Base-by-base conservation (phyloP, 2,113 vertebrate species). In the Gavialis gangeticus region DNA sequence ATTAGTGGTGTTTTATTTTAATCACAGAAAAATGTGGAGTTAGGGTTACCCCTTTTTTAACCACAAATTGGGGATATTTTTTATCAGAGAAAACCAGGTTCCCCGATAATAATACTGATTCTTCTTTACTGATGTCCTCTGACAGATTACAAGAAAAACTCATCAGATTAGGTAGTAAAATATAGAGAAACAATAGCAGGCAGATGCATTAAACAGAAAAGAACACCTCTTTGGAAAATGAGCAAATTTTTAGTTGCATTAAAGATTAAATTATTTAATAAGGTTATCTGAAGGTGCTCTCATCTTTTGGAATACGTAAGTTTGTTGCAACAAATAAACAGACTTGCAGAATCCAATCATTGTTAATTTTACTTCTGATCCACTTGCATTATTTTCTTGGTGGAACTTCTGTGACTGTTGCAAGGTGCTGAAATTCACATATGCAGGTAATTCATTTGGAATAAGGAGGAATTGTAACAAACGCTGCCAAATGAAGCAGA, bases 361-460 rank as follows among this genome's bases (percentile, higher is more conserved):
- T 3, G 86, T 56, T 55, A 88, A 92, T 75, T 2, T 1, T 0
- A 82, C n/a, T 69, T 76, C 1, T 58, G 18, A 86, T 28, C 0
- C 60, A 22, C 88, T 64, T 75, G 88, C 3, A 18, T 22, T 60
- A 75, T 25, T 64, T 71, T 25, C 19, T 4, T 82, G 24, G 5
- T 10, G 58, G 21, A 71, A 27, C 37, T 69, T 30, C 3, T 3
- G 0, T 0, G 0, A 46, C 24, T 85, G 12, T 75, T 28, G 46
- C 91, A 93, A 81, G 11, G 59, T 87, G n/a, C n/a, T 10, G 71
- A 22, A 83, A 0, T 1, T 28, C 0, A 0, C 46, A 89, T 69
- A 92, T 84, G 69, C 37, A 84, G 67, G 54, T 64, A 89, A 10
- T n/a, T 10, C 34, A 11, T 59, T 78, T 15, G 3, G 27, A 82